Conservation (phyloP, 2,797 vertebrate species). For the Podarcis siculus region DNA sequence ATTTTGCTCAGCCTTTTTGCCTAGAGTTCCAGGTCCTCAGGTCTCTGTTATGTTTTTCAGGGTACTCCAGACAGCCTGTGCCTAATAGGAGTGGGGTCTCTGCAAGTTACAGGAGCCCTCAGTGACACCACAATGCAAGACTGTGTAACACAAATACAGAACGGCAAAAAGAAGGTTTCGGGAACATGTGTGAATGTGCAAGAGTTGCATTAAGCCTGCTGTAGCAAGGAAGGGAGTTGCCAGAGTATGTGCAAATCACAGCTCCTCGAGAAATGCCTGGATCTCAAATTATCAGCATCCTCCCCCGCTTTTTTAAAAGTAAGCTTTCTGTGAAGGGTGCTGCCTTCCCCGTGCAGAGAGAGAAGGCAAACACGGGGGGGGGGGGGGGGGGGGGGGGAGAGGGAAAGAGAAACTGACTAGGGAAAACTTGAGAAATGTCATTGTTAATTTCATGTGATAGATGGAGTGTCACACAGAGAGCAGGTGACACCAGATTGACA, state of each 20-base stretch:
- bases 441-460: background rate
- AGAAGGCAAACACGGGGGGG: background rate
- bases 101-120: background rate
- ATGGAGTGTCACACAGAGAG: background rate
- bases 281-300: background rate
- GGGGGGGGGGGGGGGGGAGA: fast-evolving
- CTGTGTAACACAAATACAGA: background rate
- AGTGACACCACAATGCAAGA: background rate
- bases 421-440: background rate
- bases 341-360: background rate
- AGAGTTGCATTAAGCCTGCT: background rate
- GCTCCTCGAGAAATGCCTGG: background rate
- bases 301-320: too few relatives aligned
- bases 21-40: background rate
- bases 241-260: background rate
- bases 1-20: background rate
- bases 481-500: conserved; percentile 10
- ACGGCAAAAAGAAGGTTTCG: background rate
- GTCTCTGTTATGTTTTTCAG: background rate
- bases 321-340: background rate
- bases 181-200: background rate
- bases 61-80: background rate
- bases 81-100: background rate
- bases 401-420: background rate
- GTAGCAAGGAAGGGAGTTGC: background rate